phyloP scores from a whole-genome alignment of 2,797 vertebrate genomes.

The Kryptolebias ocellatus region DNA sequence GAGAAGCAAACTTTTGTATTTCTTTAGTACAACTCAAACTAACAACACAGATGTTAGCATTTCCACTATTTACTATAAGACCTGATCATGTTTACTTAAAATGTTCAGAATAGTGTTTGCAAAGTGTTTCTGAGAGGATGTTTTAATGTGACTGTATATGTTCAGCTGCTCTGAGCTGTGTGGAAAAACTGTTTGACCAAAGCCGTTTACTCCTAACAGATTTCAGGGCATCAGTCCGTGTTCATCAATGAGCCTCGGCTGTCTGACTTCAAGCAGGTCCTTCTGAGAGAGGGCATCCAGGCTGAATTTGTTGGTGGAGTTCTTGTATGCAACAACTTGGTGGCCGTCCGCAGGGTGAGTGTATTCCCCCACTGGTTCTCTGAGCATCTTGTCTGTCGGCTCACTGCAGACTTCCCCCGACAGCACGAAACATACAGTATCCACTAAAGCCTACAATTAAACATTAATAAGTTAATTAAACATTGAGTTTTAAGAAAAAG shows the following conservation, averaged over 20 bases:
- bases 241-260: constrained; percentile 99
- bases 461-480: neutral
- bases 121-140: neutral
- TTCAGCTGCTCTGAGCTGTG: constrained; percentile 1
- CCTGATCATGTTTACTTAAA: neutral
- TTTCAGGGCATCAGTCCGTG: constrained; percentile 95
- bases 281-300: constrained; percentile 95
- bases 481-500: neutral
- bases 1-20: neutral
- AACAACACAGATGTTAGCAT: neutral
- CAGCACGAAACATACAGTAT: neutral
- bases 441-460: neutral
- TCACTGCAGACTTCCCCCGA: neutral
- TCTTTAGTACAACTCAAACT: neutral
- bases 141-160: constrained; percentile 9
- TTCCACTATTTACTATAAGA: neutral
- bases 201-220: constrained; percentile 71
- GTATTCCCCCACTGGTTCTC: constrained; percentile 21
- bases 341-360: constrained; percentile 96
- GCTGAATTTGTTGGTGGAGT: constrained; percentile 99
- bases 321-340: constrained; percentile 97
- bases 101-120: neutral
- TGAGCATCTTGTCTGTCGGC: constrained; percentile 20
- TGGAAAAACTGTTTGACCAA: neutral
- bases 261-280: constrained; percentile 99